Evolutionary conservation across 2,797 vertebrate species (phyloP), one percentile per base, ranked within the genome.

Genomic region (Microctenopoma stevenorrisi): DNA sequence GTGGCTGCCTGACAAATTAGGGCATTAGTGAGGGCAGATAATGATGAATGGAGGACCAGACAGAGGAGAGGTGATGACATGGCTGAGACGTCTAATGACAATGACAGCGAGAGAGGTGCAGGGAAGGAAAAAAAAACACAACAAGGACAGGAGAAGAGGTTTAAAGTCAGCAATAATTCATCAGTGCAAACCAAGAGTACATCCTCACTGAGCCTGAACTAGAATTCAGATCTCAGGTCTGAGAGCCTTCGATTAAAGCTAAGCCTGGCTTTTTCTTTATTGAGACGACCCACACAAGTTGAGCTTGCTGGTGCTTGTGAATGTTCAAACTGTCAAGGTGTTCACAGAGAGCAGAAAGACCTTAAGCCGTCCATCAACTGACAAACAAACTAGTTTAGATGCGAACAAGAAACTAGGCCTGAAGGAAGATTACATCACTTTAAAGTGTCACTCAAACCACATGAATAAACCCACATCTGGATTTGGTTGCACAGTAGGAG

Each of bases 1-100:
- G 67, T 11, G 48, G 42, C n/a, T 12, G 46, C 48, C 49, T 73
- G 78, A 86, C 84, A 78, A 81, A 86, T 86, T 67, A 72, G 64
- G 47, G 35, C 76, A 81, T 65, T 44, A 4, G 30, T 30, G 53
- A 65, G 68, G 67, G 75, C 60, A 62, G 46, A 74, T 43, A 46
- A 63, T 83, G 80, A 90, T 74, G 68, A 83, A 82, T 81, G 62
- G 47, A 48, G 44, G 46, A 40, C 26, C 0, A 25, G 30, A 57
- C 16, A 14, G 64, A 81, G 44, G 49, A 73, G 30, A 64, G 44
- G 11, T 0, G 6, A 68, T 35, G 54, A 79, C 37, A 57, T 5
- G 35, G 53, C 54, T n/a, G 16, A 72, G 42, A 60, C n/a, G 46
- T 54, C 15, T 61, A 49, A 33, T 28, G 67, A 67, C 25, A 25